Conservation (phyloP, 2,113 vertebrate genomes). For the Rallus limicola region DNA sequence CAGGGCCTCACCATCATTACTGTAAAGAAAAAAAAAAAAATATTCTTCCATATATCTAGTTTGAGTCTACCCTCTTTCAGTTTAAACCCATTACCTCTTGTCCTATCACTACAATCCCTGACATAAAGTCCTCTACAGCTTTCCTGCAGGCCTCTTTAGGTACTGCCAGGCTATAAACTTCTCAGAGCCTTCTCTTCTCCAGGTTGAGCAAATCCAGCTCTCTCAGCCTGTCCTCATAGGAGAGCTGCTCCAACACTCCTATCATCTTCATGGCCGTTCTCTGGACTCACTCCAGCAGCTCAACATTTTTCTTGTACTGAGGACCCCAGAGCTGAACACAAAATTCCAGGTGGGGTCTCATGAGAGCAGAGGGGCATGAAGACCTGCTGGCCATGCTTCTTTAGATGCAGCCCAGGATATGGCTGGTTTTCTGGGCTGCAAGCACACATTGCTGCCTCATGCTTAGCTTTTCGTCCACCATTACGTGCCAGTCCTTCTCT, state of each 20-base stretch:
- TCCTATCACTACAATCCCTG: accelerated
- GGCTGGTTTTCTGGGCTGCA: not conserved
- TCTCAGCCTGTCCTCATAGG: too few species aligned
- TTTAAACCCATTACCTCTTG: not conserved
- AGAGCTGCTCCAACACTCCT: too few species aligned
- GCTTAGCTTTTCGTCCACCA: not conserved
- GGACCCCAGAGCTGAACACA: accelerated
- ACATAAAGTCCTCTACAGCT: not conserved
- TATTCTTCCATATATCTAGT: not conserved
- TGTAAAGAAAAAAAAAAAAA: not conserved
- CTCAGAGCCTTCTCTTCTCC: not conserved
- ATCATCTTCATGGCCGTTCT: too few species aligned
- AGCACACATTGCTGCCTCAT: accelerated
- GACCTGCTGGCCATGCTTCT: accelerated
- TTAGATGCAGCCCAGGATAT: not conserved
- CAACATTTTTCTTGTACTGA: not conserved
- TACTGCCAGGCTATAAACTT: not conserved
- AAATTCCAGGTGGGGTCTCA: not conserved
- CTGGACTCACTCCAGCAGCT: not conserved
- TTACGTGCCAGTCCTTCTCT: not conserved
- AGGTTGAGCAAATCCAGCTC: not conserved
- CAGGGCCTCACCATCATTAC: not conserved
- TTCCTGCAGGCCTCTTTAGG: not conserved
- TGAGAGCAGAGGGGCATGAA: not conserved
- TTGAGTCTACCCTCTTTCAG: not conserved